These are phyloP conservation scores for Dromius quadrimaculatus DNA, from an alignment of 2,888 invertebrate species.

Conservation along the genomic window DNA sequence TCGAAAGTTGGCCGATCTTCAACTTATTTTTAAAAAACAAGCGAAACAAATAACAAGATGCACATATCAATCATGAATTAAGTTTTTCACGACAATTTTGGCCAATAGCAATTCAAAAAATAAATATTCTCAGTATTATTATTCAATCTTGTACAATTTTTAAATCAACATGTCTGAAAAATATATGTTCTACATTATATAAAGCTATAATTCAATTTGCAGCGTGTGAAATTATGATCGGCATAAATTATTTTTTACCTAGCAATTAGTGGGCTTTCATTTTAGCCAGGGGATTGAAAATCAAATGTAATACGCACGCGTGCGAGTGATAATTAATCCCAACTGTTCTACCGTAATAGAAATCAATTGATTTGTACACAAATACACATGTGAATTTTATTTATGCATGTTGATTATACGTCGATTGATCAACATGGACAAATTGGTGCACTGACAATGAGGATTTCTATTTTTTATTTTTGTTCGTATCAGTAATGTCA, in stretches of 20 bases:
- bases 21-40: no score
- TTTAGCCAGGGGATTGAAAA: neutral
- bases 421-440: neutral
- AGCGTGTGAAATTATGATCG: neutral
- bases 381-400: neutral
- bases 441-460: neutral
- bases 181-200: neutral
- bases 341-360: constrained; percentile 5
- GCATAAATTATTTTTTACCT: neutral
- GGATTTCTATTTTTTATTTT: neutral
- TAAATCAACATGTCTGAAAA: neutral
- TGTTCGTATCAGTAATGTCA: neutral
- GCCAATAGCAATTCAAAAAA: no score
- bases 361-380: constrained; percentile 6
- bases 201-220: neutral
- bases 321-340: neutral
- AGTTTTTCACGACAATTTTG: no score
- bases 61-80: no score
- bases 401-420: neutral
- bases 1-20: no score
- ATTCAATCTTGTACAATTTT: no score
- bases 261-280: neutral
- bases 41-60: no score
- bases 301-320: neutral
- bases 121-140: no score